These are phyloP conservation scores for Lepus timidus DNA, from an alignment of 2,113 vertebrate genomes.

Conservation along the genomic window DNA sequence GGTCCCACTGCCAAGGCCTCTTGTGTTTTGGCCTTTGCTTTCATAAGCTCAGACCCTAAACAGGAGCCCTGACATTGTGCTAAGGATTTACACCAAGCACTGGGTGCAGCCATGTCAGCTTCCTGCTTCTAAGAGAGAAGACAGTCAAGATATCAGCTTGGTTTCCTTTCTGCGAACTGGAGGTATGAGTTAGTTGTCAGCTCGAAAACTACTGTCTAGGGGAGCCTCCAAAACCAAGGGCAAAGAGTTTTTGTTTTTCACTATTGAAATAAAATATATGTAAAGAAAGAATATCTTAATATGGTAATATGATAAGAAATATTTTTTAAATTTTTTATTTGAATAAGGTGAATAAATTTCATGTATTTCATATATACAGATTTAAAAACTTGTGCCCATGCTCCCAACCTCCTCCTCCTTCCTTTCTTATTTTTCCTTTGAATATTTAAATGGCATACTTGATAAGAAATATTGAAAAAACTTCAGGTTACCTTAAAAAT, in stretches of 20 bases:
- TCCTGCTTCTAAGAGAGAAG: background rate
- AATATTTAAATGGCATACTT: no score
- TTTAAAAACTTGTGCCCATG: no score
- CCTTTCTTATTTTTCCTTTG: no score
- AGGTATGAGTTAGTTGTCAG: background rate
- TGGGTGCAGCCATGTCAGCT: background rate
- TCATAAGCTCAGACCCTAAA: background rate
- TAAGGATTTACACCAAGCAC: background rate
- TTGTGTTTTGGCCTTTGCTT: background rate
- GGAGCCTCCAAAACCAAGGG: background rate
- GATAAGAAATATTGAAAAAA: background rate
- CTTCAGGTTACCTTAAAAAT: background rate
- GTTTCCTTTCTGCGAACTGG: background rate
- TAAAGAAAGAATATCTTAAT: constrained; percentile 30
- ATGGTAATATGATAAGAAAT: background rate
- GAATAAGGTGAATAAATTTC: no score
- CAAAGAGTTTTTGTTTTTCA: background rate
- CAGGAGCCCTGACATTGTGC: background rate
- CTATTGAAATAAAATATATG: constrained; percentile 39
- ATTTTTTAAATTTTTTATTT: background rate
- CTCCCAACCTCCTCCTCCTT: no score
- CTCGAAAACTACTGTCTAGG: background rate
- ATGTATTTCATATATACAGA: no score
- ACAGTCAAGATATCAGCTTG: background rate
- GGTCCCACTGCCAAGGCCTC: background rate